Evolutionary conservation across 2,113 vertebrate genomes (phyloP).

Genomic region (Orthonyx spaldingii): DNA sequence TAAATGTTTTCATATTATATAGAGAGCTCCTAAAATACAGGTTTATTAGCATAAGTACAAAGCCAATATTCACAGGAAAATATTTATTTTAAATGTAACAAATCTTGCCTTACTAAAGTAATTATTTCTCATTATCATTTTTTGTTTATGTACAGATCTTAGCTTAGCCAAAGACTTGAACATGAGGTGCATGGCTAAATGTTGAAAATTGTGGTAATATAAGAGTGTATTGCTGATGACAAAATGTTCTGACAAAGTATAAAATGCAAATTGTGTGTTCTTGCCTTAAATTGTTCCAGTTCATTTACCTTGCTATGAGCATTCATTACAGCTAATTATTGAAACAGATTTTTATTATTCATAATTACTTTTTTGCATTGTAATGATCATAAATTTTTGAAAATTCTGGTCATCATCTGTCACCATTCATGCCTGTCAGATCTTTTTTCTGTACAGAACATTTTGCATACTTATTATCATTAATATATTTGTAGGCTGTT

Average conservation of each 20-base stretch:
- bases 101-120: background rate
- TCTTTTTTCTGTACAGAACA: conserved; percentile 36
- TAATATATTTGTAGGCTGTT: conserved; percentile 43
- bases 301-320: conserved; percentile 69
- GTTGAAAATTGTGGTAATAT: background rate
- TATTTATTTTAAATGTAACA: background rate
- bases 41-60: background rate
- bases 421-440: conserved; percentile 64
- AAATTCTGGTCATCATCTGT: conserved; percentile 62
- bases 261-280: conserved; percentile 69
- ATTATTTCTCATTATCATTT: background rate
- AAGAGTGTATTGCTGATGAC: conserved; percentile 11
- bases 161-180: background rate
- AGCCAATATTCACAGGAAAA: background rate
- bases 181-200: background rate
- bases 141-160: background rate
- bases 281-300: conserved; percentile 69
- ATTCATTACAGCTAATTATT: conserved; percentile 76
- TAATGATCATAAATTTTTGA: conserved; percentile 73
- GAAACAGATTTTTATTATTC: conserved; percentile 76
- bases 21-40: background rate
- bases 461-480: conserved; percentile 66
- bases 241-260: conserved; percentile 68
- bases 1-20: background rate
- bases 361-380: conserved; percentile 72